Percentiles rank a stretch among this genome's conserved stretches.
Evolutionary conservation across 2,113 vertebrate genomes (phyloP).

Genomic region (Australoheros scitulus): DNA sequence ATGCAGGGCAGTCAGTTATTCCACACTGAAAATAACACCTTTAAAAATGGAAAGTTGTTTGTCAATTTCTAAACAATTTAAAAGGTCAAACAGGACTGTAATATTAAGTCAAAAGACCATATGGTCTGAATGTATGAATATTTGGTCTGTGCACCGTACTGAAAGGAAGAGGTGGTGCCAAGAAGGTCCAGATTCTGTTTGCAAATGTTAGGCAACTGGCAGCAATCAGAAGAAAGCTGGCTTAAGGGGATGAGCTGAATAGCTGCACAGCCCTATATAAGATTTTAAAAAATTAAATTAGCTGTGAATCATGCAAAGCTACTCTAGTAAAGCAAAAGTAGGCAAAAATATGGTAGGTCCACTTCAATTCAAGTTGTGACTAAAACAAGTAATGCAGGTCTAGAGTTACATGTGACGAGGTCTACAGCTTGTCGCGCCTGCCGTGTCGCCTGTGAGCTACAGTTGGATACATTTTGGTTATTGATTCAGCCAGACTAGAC

Average conservation of each 20-base stretch:
- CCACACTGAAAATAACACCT: conserved; percentile 12
- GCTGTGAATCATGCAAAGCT: neutral
- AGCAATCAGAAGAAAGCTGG: too few relatives aligned
- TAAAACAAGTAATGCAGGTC: neutral
- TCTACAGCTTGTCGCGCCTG: neutral
- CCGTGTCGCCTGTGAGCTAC: neutral
- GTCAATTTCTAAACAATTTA: neutral
- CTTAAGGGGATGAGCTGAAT: too few relatives aligned
- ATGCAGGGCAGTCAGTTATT: conserved; percentile 11
- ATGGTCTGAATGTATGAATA: neutral
- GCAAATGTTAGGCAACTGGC: too few relatives aligned
- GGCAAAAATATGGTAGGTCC: neutral
- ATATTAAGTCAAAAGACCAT: neutral
- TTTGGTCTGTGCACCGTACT: too few relatives aligned
- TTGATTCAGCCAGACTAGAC: neutral
- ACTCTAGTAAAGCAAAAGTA: neutral
- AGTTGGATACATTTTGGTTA: fast-evolving
- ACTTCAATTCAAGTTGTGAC: neutral
- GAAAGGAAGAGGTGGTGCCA: too few relatives aligned
- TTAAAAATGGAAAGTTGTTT: neutral
- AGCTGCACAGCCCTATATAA: too few relatives aligned
- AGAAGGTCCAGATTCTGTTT: too few relatives aligned
- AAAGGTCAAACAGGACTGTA: neutral
- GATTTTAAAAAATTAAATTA: neutral
- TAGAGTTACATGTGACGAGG: neutral